Conservation (phyloP, 2,797 vertebrate species). For the Oophaga sylvatica region DNA sequence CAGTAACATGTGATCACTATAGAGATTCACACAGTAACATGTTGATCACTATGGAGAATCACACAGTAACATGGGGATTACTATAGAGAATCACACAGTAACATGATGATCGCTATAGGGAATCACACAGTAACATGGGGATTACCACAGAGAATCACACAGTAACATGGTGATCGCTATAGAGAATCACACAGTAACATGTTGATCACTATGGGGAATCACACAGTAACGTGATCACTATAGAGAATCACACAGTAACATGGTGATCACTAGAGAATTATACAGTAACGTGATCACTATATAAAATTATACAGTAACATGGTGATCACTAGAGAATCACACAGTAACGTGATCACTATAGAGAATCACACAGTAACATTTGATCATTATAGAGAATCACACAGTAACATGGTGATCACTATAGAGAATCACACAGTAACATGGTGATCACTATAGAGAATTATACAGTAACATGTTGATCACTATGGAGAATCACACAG, state of each 20-base stretch:
- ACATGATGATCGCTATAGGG: background rate
- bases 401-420: no score
- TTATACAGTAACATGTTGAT: no score
- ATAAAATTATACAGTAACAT: no score
- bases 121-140: background rate
- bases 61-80: background rate
- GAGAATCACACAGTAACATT: no score
- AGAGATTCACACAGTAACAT: background rate
- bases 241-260: background rate
- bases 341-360: no score
- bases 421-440: no score
- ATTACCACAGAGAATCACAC: background rate
- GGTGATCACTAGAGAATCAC: background rate
- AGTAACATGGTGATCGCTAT: background rate
- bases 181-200: background rate
- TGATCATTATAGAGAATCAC: no score
- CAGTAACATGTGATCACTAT: background rate
- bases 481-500: no score
- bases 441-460: no score
- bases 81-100: background rate
- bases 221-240: no score
- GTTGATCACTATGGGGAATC: no score
- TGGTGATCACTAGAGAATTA: background rate
- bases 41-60: background rate
- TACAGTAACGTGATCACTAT: background rate